These are phyloP conservation scores for Onychorhynchus coronatus DNA, from an alignment of 2,113 vertebrate genomes.

Conservation along the genomic window DNA sequence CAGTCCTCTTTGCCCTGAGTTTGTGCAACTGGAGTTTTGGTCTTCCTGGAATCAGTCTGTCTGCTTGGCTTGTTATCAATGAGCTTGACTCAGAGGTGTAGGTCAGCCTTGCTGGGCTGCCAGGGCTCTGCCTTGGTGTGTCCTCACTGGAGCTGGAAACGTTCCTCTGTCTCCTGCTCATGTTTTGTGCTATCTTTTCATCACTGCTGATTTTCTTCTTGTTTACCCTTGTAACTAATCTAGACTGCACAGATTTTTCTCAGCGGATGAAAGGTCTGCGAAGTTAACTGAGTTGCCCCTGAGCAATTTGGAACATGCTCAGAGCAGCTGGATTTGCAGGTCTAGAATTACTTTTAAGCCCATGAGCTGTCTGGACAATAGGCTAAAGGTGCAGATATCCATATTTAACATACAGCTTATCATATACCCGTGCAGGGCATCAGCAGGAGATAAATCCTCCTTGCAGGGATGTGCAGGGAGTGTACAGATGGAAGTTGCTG, in stretches of 20 bases:
- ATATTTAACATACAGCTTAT: not conserved
- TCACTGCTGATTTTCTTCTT: not conserved
- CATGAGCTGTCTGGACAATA: not conserved
- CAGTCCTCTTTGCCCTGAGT: not conserved
- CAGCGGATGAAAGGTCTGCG: not conserved
- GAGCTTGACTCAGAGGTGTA: not conserved
- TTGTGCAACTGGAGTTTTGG: slow-evolving; percentile 1
- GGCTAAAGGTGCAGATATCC: not conserved
- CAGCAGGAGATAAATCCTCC: not conserved
- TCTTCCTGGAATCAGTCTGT: slow-evolving; percentile 15
- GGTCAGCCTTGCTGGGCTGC: not conserved
- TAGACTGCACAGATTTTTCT: not conserved
- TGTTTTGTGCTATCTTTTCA: not conserved
- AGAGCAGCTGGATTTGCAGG: not conserved
- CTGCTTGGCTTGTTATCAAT: slow-evolving; percentile 18
- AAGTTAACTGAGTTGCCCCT: not conserved
- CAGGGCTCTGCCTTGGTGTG: not conserved
- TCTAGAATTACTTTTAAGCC: not conserved
- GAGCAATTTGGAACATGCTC: not conserved
- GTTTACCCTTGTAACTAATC: slow-evolving; percentile 12
- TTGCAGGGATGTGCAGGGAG: not conserved
- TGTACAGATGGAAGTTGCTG: not conserved
- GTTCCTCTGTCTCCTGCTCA: not conserved
- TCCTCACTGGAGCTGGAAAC: not conserved
- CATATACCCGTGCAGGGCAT: not conserved